Evolutionary conservation across 2,797 vertebrate genomes (phyloP), one percentile per base, ranked within the genome.

Genomic region (Myotis findleyi): DNA sequence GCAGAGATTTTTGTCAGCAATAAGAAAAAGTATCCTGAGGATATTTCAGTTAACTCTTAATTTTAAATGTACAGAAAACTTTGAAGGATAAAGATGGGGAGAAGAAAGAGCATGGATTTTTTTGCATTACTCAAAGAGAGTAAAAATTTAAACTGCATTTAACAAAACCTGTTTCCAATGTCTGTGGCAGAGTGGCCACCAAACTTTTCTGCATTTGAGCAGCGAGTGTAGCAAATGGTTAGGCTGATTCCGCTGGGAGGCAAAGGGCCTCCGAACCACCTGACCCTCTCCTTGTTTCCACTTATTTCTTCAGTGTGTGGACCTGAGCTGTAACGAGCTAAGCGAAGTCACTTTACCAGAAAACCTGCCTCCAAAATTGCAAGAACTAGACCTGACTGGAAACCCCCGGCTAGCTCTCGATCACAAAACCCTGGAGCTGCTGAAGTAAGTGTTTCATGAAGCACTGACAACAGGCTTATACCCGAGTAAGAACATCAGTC

Each of bases 301-400:
- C 88, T 94, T 97, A 38, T 30, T 93, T 94, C 94, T 97, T 27
- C 97, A 99, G 99, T 99, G 99, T 30, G 99, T 99, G 97, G 99
- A 99, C 97, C 98, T 99, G 97, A 99, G 99, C 98, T 99, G 99
- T 95, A 99, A 99, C 13, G 99, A 99, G 96, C 98, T 99, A 94
- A 99, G 98, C 17, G 99, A 99, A 98, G 98, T 99, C 97, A 99
- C 99, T 0, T 98, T 99, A 51, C 99, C 99, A 12, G 99, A 99
- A 98, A 99, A 99, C 97, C 98, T 99, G 97, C 99, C 99, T 96
- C 99, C 99, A 1, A 99, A 99, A 98, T 98, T 99, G 25, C 99
- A 99, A 97, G 99, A 99, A 97, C 98, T 99, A 95, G 99, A 99
- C 98, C 98, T 99, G 97, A 99, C 99, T 21, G 99, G 99, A 97